Percentiles rank a stretch among this genome's conserved stretches.
Evolutionary conservation across 1,140 invertebrate genomes (phyloP).

Genomic region (Anadara kagoshimensis): DNA sequence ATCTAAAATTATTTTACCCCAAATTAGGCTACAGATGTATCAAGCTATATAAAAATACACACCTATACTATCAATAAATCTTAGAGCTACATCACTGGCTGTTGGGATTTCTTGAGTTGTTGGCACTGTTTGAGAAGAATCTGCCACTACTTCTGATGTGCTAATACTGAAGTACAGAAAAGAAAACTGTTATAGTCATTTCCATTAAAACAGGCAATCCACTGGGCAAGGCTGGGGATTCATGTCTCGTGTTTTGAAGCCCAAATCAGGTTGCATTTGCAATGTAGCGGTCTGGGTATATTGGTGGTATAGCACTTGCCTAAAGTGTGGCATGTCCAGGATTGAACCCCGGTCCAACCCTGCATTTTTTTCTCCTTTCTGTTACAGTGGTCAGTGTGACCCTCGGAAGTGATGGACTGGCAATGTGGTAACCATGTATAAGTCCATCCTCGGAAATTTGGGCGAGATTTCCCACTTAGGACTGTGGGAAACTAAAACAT

Average conservation of each 20-base stretch:
- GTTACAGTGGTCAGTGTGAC: too few species aligned
- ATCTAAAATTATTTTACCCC: too few species aligned
- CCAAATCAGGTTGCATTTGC: background rate
- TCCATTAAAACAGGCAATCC: too few species aligned
- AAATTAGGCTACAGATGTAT: too few species aligned
- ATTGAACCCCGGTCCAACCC: background rate
- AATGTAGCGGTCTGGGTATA: background rate
- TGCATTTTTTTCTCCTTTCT: too few species aligned
- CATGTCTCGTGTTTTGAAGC: background rate
- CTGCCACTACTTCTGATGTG: constrained; percentile 14
- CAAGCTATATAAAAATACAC: background rate
- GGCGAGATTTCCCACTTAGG: too few species aligned
- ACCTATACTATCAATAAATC: constrained; percentile 53
- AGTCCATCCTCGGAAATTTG: too few species aligned
- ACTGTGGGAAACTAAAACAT: too few species aligned
- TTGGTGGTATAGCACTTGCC: too few species aligned
- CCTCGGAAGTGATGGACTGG: too few species aligned
- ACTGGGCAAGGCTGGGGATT: too few species aligned
- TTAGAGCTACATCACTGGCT: constrained; percentile 50
- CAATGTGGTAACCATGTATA: too few species aligned
- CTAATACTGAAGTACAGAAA: constrained; percentile 17
- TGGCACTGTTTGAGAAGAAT: constrained; percentile 6
- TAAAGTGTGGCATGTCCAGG: background rate
- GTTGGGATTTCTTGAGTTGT: constrained; percentile 46
- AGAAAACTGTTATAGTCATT: background rate